phyloP scores from a whole-genome alignment of 1,140 invertebrate species.

The Neodiprion lecontei region DNA sequence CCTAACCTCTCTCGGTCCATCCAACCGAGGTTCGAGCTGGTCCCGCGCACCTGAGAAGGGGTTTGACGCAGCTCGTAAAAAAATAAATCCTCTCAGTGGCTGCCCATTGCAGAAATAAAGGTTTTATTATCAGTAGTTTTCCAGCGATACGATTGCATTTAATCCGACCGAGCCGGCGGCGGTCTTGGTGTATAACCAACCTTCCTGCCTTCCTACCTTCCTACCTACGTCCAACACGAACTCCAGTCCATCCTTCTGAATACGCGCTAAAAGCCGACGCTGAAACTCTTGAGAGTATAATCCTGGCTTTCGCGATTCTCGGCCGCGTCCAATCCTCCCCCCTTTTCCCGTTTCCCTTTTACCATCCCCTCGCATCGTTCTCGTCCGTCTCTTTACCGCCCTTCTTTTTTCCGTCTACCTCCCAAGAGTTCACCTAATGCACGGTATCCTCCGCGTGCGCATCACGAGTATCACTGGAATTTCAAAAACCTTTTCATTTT shows the following conservation, averaged over 20 bases:
- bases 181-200: neutral
- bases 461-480: no score
- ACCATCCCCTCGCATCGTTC: slow-evolving; percentile 16
- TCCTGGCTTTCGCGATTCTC: slow-evolving; percentile 42
- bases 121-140: slow-evolving; percentile 23
- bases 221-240: no score
- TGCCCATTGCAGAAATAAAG: neutral
- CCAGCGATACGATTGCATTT: slow-evolving; percentile 22
- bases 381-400: neutral
- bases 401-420: no score
- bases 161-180: slow-evolving; percentile 10
- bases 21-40: neutral
- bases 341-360: slow-evolving; percentile 25
- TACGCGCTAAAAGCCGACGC: slow-evolving; percentile 41
- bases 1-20: no score
- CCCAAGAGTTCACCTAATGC: no score
- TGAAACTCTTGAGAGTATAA: slow-evolving; percentile 46
- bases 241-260: slow-evolving; percentile 31
- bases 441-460: no score
- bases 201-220: neutral
- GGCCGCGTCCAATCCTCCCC: slow-evolving; percentile 28
- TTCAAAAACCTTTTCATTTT: no score
- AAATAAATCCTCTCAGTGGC: neutral
- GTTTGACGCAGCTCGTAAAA: neutral
- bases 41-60: neutral